Conservation (phyloP, 1,140 invertebrate species). For the Zaprionus capensis region DNA sequence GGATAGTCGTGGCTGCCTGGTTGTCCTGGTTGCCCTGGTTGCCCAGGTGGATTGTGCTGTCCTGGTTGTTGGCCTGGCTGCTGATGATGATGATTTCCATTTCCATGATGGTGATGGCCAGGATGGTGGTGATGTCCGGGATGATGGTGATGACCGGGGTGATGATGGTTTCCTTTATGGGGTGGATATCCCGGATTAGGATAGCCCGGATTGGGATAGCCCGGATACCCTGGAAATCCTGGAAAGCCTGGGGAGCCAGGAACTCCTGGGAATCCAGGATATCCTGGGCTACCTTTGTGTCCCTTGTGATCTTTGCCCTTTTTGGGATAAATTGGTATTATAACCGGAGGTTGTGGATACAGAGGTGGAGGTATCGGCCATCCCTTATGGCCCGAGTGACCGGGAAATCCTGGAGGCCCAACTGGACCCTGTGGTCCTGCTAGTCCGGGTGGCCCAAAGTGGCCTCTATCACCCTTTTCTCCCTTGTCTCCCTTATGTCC, state of each 20-base stretch:
- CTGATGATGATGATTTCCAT: not conserved
- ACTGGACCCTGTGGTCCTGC: slow-evolving; percentile 30
- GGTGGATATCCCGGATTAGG: slow-evolving; percentile 86
- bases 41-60: not conserved
- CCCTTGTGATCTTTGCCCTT: slow-evolving; percentile 51
- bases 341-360: slow-evolving; percentile 31
- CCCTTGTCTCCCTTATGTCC: slow-evolving; percentile 89
- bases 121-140: slow-evolving; percentile 10
- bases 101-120: not conserved
- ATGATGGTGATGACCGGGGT: not conserved
- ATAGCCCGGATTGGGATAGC: slow-evolving; percentile 57
- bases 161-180: slow-evolving; percentile 85
- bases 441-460: slow-evolving; percentile 85
- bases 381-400: slow-evolving; percentile 86
- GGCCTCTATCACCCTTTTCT: slow-evolving; percentile 86
- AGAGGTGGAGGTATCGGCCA: slow-evolving; percentile 31
- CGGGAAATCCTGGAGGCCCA: slow-evolving; percentile 86
- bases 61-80: slow-evolving; percentile 5
- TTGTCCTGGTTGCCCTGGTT: not conserved
- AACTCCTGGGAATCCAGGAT: slow-evolving; percentile 86
- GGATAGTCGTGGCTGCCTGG: not conserved
- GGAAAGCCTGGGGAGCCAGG: slow-evolving; percentile 88
- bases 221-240: slow-evolving; percentile 87
- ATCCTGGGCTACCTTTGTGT: slow-evolving; percentile 85
- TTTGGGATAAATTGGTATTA: slow-evolving; percentile 25